Conservation (phyloP, 2,797 vertebrate genomes). For the Brotula barbata region DNA sequence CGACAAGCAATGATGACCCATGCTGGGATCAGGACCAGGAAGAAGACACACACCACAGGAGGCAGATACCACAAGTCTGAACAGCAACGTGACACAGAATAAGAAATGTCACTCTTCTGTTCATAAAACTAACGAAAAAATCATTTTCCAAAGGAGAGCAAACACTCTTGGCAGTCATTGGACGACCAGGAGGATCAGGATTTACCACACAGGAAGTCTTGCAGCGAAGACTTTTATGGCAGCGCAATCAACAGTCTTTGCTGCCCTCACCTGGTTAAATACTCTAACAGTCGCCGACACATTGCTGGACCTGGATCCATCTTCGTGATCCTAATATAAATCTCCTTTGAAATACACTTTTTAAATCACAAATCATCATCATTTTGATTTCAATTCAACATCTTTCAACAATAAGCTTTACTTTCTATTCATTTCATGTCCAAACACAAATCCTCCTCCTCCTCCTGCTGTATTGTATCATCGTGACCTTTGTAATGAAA, state of each 20-base stretch:
- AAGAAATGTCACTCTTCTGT: too few relatives aligned
- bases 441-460: too few relatives aligned
- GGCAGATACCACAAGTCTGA: slow-evolving; percentile 81
- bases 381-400: neutral
- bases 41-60: slow-evolving; percentile 74
- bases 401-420: neutral
- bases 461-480: neutral
- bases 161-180: too few relatives aligned
- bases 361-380: too few relatives aligned
- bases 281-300: neutral
- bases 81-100: slow-evolving; percentile 2
- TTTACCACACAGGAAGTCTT: neutral
- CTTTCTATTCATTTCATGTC: too few relatives aligned
- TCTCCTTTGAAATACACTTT: neutral
- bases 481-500: slow-evolving; percentile 83
- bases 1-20: slow-evolving; percentile 80
- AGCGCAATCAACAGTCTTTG: slow-evolving; percentile 3
- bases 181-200: too few relatives aligned
- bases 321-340: neutral
- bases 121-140: too few relatives aligned
- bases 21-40: slow-evolving; percentile 79
- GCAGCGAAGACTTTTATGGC: neutral
- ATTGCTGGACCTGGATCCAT: too few relatives aligned
- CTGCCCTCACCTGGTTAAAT: slow-evolving; percentile 53
- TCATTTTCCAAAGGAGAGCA: too few relatives aligned